phyloP scores from a whole-genome alignment of 2,797 vertebrate species.

The Astyanax mexicanus region DNA sequence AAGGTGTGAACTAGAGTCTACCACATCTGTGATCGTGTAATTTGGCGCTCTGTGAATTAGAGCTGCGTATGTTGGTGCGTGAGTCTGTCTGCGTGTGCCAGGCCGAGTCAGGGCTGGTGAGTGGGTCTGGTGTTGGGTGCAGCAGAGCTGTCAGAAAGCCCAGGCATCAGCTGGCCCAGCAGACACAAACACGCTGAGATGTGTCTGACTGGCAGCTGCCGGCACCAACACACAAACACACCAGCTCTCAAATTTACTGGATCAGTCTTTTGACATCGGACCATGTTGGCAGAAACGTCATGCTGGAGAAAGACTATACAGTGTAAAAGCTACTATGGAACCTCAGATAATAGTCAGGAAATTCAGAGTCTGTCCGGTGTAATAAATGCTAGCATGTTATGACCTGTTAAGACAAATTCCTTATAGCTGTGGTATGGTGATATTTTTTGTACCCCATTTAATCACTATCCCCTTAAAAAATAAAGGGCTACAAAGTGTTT shows the following conservation, averaged over 20 bases:
- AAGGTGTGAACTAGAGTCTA: neutral
- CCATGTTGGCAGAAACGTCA: neutral
- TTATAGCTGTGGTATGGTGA: neutral
- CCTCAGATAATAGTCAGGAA: neutral
- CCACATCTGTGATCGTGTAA: neutral
- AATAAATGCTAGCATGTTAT: neutral
- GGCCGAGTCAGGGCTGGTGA: constrained; percentile 17
- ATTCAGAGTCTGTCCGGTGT: neutral
- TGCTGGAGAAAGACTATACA: neutral
- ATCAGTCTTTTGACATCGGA: neutral
- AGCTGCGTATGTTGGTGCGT: neutral
- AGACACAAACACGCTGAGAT: constrained; percentile 22
- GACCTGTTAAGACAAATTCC: neutral
- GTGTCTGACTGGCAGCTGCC: constrained; percentile 20
- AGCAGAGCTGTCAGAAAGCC: constrained; percentile 32
- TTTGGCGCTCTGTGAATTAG: neutral
- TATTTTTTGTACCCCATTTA: neutral
- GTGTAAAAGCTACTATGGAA: neutral
- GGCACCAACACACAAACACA: neutral
- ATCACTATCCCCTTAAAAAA: too few species aligned
- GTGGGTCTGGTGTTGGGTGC: constrained; percentile 5
- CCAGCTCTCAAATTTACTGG: neutral
- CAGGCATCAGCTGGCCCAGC: constrained; percentile 30
- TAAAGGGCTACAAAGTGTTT: too few species aligned
- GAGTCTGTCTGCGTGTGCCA: constrained; percentile 4